Conservation (phyloP, 2,797 vertebrate genomes). For the Pseudochirops corinnae region DNA sequence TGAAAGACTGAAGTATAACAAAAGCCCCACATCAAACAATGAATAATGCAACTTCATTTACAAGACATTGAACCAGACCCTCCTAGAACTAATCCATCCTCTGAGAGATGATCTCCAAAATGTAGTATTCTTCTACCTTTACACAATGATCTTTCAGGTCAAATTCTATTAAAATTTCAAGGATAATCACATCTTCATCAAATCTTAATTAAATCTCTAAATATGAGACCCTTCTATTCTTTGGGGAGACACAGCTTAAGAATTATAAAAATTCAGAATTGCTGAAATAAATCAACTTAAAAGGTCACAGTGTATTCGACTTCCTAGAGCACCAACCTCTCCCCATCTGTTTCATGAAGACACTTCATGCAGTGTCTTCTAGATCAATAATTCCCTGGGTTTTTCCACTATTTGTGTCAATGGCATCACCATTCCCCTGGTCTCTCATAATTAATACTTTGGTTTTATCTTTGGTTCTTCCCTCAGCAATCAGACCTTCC, state of each 20-base stretch:
- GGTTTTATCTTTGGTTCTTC: not conserved
- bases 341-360: not conserved
- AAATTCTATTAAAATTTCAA: not conserved
- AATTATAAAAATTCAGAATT: not conserved
- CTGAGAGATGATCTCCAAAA: not conserved
- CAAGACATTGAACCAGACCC: not conserved
- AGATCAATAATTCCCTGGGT: not conserved
- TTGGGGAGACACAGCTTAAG: not conserved
- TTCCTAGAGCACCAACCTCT: not conserved
- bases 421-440: not conserved
- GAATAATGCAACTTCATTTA: slow-evolving; percentile 5
- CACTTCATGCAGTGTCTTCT: not conserved
- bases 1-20: not conserved
- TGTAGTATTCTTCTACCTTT: not conserved
- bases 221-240: not conserved
- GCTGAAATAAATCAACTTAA: not conserved
- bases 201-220: not conserved
- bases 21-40: not conserved
- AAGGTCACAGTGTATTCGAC: not conserved
- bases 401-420: not conserved
- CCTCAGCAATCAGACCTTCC: not conserved
- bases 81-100: not conserved
- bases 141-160: slow-evolving; percentile 34
- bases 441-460: not conserved
- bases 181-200: not conserved